Evolutionary conservation across 2,888 invertebrate genomes (phyloP), one percentile per base, ranked within the genome.

Genomic region (Celastrina argiolus): DNA sequence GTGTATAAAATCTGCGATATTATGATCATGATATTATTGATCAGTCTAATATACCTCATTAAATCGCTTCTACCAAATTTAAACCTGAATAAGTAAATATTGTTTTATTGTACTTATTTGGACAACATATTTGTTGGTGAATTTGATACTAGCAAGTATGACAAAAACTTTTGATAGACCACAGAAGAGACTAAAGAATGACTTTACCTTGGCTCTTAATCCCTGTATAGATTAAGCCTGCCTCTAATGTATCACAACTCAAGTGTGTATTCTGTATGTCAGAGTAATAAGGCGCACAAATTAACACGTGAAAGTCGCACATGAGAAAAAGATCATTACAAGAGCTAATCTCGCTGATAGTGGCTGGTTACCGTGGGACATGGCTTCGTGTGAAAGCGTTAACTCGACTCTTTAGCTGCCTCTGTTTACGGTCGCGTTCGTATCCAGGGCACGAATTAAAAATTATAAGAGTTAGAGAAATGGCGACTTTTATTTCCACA

Each of bases 361-460:
- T 51, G 51, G 58, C n/a, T 31, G 51, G 58, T 28, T 58, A 58
- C 58, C 58, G 58, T 58, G 58, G 31, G 58, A 58, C 16, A 16
- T 58, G 31, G 31, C 58, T 58, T 31, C 31, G 58, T 58, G 58
- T 58, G 58, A 58, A 58, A 58, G 58, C 31, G 58, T 58, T 58
- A 58, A 51, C 51, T 51, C 22, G 51, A 26, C 51, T 51, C 51
- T 51, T 51, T 22, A 51, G 51, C 51, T 51, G 51, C 12, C 51
- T 51, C 51, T 12, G 14, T 51, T 51, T 51, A 51, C 51, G 51
- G 51, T 51, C 51, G 51, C 51, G 5, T 51, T 51, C 51, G 51
- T 51, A 45, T 51, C 51, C 51, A 51, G 51, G 22, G 22, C 51
- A 51, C 51, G 22, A 51, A 51, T 51, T 51, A 51, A 51, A 51